Base-by-base conservation (phyloP, 1,140 invertebrate species). In the Cydia strobilella region DNA sequence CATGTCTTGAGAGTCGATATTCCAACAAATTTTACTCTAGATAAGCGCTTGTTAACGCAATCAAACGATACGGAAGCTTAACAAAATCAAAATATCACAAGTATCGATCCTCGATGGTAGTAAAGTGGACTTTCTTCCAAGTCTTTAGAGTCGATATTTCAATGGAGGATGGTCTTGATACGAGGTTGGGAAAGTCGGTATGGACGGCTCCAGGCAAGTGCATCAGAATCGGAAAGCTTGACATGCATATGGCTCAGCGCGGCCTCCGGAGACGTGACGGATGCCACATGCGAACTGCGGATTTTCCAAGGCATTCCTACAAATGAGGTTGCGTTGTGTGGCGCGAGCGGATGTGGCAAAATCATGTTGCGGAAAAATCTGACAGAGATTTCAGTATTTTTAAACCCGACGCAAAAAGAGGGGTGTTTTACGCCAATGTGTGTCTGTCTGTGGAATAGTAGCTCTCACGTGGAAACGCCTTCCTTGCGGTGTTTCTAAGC, bases 191-290 rank as follows among this genome's bases (percentile, higher is more conserved):
- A 15, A 45, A 13, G 42, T 45, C 12, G 42, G 42, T 15, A 45
- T 45, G 13, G 42, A 45, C 13, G 13, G 42, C 12, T 45, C 12
- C 18, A 23, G 20, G 54, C 20, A n/a, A 59, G 54, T 59, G 54
- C 54, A 59, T 59, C 54, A 23, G 20, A 59, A 59, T 59, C 9
- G 54, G 54, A 59, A 59, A 23, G 54, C 20, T 59, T 59, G 54
- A 59, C 18, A 59, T 59, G 54, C 54, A 59, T n/a, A 59, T 59
- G 18, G 20, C 54, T 23, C 9, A n/a, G 54, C 54, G 15, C 15
- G 12, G 48, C 54, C 54, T n/a, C 54, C 3, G 10, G 54, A 59
- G 54, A 59, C 54, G 54, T 59, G 54, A 59, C 54, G 18, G 54
- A 59, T 59, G 54, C 9, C 54, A 20, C 51, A 54, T 54, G n/a